Base-by-base conservation (phyloP, 2,797 vertebrate genomes). In the Dicrostonyx torquatus region DNA sequence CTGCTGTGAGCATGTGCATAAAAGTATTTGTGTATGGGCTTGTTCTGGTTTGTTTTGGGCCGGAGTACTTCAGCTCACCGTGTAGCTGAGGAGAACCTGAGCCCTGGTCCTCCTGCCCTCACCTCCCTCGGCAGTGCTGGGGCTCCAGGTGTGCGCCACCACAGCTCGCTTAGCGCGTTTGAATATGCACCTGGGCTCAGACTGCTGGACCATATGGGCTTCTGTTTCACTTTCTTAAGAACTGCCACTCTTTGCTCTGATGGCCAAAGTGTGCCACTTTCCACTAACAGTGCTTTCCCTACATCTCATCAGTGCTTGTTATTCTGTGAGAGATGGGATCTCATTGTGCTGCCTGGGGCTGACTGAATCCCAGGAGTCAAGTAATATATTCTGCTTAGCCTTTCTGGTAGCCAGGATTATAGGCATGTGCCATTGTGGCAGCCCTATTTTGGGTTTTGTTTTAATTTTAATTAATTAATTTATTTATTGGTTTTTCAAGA, bases 211-310 rank as follows among this genome's bases (percentile, higher is more conserved):
- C 66, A 72, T 87, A 40, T 75, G 45, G 77, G 90, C 93, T 92
- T 90, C 45, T 58, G 37, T 85, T 87, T 86, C 87, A 93, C 55
- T 79, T 89, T 90, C 94, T 76, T 15, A 75, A 72, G 62, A 50
- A 68, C 43, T 50, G 18, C 45, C 34, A 66, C 43, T n/a, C 14
- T 50, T 83, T 60, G 14, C 62, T 68, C 8, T 68, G 62, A n/a
- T 50, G 43, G 62, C 64, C 43, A 50, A n/a, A 50, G 29, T 68
- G 13, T 50, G 20, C 15, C 50, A 50, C 12, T 64, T 64, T 48
- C 43, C 20, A 22, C 62, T 5, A 15, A 48, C 62, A 64, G 60
- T 48, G 43, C 29, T 34, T 34, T 45, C 45, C n/a, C 22, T n/a
- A 50, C 31, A 24, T 68, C 43, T 50, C 60, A 22, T 62, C 58